Evolutionary conservation across 2,113 vertebrate genomes (phyloP), one percentile per base, ranked within the genome.

Genomic region (Nyctereutes procyonoides): DNA sequence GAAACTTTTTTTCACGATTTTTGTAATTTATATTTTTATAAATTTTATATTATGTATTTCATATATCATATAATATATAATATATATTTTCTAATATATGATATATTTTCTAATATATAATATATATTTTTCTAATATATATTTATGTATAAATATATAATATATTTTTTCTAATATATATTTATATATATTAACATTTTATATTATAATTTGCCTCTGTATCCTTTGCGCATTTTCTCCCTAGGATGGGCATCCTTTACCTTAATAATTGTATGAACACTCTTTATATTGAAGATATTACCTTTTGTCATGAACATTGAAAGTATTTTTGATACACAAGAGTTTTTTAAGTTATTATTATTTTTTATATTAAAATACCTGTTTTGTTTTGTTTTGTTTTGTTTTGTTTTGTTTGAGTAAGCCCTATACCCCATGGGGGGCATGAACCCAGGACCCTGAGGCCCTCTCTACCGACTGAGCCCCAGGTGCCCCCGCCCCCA

Each of bases 281-380:
- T 74, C 71, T 88, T 65, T 82, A 30, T 92, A 79, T 58, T 88
- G 26, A 74, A 30, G 24, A 65, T 80, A 67, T 86, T 90, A 88
- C 71, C 24, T 35, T 79, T 81, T 90, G 22, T 93, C 43, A 17
- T 84, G n/a, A 96, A 79, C 79, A 20, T n/a, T 88, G 28, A 76
- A 93, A 82, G n/a, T 22, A 81, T 80, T 93, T 96, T 77, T 87
- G 22, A 77, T 83, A 24, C 83, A 38, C 24, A 38, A 65, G 48
- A 71, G 32, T 22, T 92, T 48, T 82, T 35, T 15, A 58, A 82
- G 22, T 55, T 65, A 30, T 79, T 73, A 43, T 88, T 87, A 62
- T 62, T 81, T 88, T 81, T 85, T 60, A 91, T 62, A 74, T 63
- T 74, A 11, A 62, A 79, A 96, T 93, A 63, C 14, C 30, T 88